phyloP scores from a whole-genome alignment of 1,140 invertebrate species.

The Dendrolimus punctatus region DNA sequence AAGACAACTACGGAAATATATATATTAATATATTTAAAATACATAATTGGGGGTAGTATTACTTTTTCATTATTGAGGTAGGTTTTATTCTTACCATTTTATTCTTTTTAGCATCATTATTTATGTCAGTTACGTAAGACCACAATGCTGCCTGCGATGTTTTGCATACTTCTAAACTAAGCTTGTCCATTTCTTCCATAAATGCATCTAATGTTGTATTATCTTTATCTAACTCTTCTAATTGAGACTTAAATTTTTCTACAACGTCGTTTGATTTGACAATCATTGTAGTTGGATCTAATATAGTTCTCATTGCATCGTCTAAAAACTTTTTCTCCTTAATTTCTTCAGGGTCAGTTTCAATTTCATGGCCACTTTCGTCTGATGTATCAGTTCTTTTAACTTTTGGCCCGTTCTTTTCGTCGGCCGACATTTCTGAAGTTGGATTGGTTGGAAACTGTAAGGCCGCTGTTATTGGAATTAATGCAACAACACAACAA shows the following conservation, averaged over 20 bases:
- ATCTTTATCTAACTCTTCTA: conserved; percentile 45
- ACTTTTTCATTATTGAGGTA: neutral
- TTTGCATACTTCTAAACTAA: conserved; percentile 61
- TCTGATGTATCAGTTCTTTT: conserved; percentile 51
- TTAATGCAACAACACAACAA: conserved; percentile 8
- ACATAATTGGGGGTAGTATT: no score
- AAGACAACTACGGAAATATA: no score
- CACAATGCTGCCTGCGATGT: conserved; percentile 55
- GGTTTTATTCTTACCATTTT: conserved; percentile 43
- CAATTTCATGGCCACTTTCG: conserved; percentile 52
- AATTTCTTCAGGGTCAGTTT: conserved; percentile 39
- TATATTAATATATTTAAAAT: no score
- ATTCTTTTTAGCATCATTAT: conserved; percentile 52
- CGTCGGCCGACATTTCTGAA: conserved; percentile 58
- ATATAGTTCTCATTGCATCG: conserved; percentile 49
- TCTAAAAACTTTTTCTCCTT: conserved; percentile 56
- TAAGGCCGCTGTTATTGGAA: conserved; percentile 23
- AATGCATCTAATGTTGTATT: conserved; percentile 47
- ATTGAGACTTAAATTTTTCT: conserved; percentile 42
- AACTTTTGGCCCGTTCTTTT: conserved; percentile 33
- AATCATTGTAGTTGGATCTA: conserved; percentile 46
- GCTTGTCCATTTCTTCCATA: conserved; percentile 57
- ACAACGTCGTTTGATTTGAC: conserved; percentile 33
- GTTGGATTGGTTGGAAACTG: conserved; percentile 42
- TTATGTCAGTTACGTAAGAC: conserved; percentile 56